Evolutionary conservation across 2,797 vertebrate genomes (phyloP), one percentile per base, ranked within the genome.

Genomic region (Megaceryle alcyon): DNA sequence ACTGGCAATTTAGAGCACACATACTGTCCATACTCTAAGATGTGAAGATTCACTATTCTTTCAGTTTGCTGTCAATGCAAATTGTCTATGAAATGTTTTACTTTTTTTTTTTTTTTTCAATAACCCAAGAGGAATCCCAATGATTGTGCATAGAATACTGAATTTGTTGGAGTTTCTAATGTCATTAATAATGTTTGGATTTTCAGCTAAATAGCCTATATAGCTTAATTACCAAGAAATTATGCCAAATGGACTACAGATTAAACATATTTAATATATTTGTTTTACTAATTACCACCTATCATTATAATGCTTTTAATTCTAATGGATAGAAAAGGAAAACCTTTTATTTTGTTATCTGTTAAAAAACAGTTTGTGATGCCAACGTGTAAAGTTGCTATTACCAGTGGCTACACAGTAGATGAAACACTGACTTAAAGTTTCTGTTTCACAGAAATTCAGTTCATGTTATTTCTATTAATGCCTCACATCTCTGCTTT

Each of bases 281-380:
- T 96, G 86, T 73, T 95, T 96, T 94, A 93, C 39, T 93, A 94
- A 97, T 93, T 93, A 91, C 48, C 68, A 94, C 54, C 69, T 91
- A 92, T 76, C 48, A 75, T 88, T 87, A 85, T 54, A 92, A 73
- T 90, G 65, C 12, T 91, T 94, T 79, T 72, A 83, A 82, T 75
- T 82, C 41, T 64, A 35, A 86, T 29, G 20, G 35, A 83, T 29
- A 71, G 54, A 26, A 68, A 76, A 86, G 15, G 28, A 86, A 87
- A 94, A 39, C 5, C 26, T 92, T 92, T 71, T 69, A 31, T 90
- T 93, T 86, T 29, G 20, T 79, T 86, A 72, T 70, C 43, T 82
- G 37, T 72, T 89, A 89, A 91, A 90, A 90, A 86, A 2, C 20
- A 82, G 44, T 78, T 39, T n/a, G 25, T 57, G 25, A 68, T 49